These are phyloP conservation scores for Perccottus glenii DNA, from an alignment of 2,113 vertebrate genomes.

Conservation along the genomic window DNA sequence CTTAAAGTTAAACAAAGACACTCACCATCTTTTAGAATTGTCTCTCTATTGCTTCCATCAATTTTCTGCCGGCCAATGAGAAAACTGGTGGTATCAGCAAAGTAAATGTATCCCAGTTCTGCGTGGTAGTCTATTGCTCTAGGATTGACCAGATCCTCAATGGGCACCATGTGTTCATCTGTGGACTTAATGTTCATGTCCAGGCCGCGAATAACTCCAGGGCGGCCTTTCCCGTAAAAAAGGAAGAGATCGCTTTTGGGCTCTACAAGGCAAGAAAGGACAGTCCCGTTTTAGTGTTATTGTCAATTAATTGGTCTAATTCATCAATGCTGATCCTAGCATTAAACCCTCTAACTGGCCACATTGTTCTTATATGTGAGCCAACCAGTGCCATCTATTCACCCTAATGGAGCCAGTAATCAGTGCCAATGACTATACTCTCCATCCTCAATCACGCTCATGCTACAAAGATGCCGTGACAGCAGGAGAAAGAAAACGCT, in stretches of 20 bases:
- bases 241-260: slow-evolving; percentile 96
- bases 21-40: slow-evolving; percentile 94
- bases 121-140: slow-evolving; percentile 95
- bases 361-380: slow-evolving; percentile 68
- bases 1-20: neutral
- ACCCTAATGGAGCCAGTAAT: slow-evolving; percentile 76
- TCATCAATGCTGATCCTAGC: slow-evolving; percentile 64
- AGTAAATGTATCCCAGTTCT: slow-evolving; percentile 92
- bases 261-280: slow-evolving; percentile 84
- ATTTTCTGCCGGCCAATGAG: slow-evolving; percentile 95
- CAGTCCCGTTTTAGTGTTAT: slow-evolving; percentile 50
- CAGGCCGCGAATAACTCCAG: slow-evolving; percentile 93
- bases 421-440: slow-evolving; percentile 69
- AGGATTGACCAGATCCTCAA: slow-evolving; percentile 96
- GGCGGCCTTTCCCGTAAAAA: slow-evolving; percentile 97
- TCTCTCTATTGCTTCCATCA: slow-evolving; percentile 90
- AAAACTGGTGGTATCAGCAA: slow-evolving; percentile 98
- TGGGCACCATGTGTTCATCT: slow-evolving; percentile 93
- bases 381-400: slow-evolving; percentile 56
- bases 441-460: slow-evolving; percentile 57
- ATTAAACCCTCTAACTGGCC: slow-evolving; percentile 65
- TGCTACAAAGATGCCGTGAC: slow-evolving; percentile 40
- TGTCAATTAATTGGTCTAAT: slow-evolving; percentile 72
- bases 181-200: slow-evolving; percentile 93
- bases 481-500: slow-evolving; percentile 36